Evolutionary conservation across 2,113 vertebrate species (phyloP), one percentile per base, ranked within the genome.

Genomic region (Syngnathus scovelli): DNA sequence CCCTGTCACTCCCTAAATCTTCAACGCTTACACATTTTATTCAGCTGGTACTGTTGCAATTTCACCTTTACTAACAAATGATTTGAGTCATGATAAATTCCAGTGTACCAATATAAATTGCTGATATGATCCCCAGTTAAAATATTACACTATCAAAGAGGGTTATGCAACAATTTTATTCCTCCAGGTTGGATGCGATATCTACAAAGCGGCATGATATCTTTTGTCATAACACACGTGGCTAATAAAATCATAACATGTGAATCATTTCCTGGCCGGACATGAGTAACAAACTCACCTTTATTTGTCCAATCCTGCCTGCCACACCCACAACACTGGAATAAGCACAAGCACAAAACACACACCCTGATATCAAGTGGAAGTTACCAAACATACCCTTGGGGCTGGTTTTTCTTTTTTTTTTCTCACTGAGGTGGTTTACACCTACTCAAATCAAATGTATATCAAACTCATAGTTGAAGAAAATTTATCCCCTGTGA

Each of bases 191-290:
- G 33, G 38, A 37, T 18, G 38, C 59, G 12, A 21, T 19, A 8
- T 9, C 9, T 61, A 62, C 15, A 64, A 41, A 60, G 58, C 8
- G 19, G n/a, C 1, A 52, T 18, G 7, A 16, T 2, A 54, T 61
- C 59, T 1, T 54, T 4, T n/a, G 66, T 54, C n/a, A 16, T 27
- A 41, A 62, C 0, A 52, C 1, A 41, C 16, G 4, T 19, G 1
- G 41, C 10, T 67, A 73, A 73, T 52, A 58, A n/a, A 58, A 55
- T 65, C 0, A 41, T n/a, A 27, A 18, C 12, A 39, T 9, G 44
- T 85, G 84, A 87, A 78, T 86, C 78, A 89, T 71, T 75, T 85
- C 80, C 82, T 76, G 73, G 48, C 49, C 79, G 46, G 37, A 75
- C 55, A 71, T 84, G 72, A 77, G 27, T 46, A 78, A 66, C 37